Conservation (phyloP, 1,140 invertebrate genomes). For the Drosophila aff. region DNA sequence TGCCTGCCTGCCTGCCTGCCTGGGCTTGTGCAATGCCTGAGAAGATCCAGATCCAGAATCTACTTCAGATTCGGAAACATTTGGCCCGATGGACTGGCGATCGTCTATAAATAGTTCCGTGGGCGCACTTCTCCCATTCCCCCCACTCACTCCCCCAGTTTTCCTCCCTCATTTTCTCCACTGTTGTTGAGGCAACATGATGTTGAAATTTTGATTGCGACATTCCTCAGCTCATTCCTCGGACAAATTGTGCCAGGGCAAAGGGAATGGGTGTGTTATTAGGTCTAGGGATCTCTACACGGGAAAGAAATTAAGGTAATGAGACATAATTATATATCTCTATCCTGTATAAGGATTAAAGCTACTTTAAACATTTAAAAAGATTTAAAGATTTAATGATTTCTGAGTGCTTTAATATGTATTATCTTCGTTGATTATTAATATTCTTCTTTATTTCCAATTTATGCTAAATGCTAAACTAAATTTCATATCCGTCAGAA, state of each 20-base stretch:
- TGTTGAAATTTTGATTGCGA: conserved; percentile 84
- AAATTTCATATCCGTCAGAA: no score
- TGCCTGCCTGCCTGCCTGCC: conserved; percentile 13
- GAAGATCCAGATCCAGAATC: conserved; percentile 40
- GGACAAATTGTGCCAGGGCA: conserved; percentile 70
- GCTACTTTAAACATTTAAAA: neutral
- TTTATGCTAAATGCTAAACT: neutral
- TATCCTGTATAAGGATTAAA: neutral
- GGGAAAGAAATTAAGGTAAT: neutral
- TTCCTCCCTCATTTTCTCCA: conserved; percentile 1
- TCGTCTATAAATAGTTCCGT: conserved; percentile 72
- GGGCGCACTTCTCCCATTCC: conserved; percentile 31
- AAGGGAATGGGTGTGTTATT: conserved; percentile 30
- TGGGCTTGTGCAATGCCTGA: conserved; percentile 36
- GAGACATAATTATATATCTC: no score
- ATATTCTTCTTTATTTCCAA: neutral
- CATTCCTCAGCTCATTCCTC: conserved; percentile 61
- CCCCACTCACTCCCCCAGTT: conserved; percentile 14
- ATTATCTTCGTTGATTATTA: no score
- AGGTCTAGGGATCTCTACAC: conserved; percentile 35
- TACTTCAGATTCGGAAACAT: conserved; percentile 45
- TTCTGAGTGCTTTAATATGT: neutral
- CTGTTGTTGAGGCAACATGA: conserved; percentile 57
- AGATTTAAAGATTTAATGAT: neutral
- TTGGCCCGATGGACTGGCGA: conserved; percentile 65